Evolutionary conservation across 2,113 vertebrate genomes (phyloP), one percentile per base, ranked within the genome.

Genomic region (Peromyscus leucopus): DNA sequence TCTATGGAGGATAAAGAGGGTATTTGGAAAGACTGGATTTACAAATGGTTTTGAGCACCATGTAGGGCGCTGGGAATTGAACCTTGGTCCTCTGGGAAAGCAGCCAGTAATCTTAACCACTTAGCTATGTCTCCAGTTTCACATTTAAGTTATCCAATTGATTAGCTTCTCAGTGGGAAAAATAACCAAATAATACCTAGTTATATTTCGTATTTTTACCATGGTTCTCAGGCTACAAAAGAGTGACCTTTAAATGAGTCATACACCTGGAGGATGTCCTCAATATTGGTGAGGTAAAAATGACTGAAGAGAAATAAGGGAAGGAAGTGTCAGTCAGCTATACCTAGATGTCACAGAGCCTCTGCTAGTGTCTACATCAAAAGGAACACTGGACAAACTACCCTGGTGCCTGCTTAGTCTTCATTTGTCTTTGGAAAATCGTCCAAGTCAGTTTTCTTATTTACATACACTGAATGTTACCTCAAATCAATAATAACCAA

Each of bases 401-500:
- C 21, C 8, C 7, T 42, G 33, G 15, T 87, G 63, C 39, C 28
- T 0, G 46, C n/a, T 55, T 33, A 21, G 3, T 79, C 7, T 55
- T 51, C 15, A 10, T 33, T 19, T 55, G 8, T 69, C 21, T 48
- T 88, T 33, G 74, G 13, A 83, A 96, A 88, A 8, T 78, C 89
- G 55, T 9, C 61, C 33, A 96, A 85, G 79, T 87, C 22, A 65
- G 7, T 87, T 94, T 97, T 83, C 31, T 80, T 93, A 91, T 75
- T 90, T 94, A 74, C 21, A 94, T 96, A 71, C 89, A 97, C 28
- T 74, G 57, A 93, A 91, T 87, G 28, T 84, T 91, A 21, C 89
- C 75, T 76, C 91, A 91, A 96, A 97, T 91, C 75, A 97, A 57
- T 93, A 89, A 82, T 63, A 86, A 74, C 59, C 86, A 89, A 96